These are phyloP conservation scores for Aphaenogaster ashmeadi DNA, from an alignment of 1,140 invertebrate genomes.

Conservation along the genomic window DNA sequence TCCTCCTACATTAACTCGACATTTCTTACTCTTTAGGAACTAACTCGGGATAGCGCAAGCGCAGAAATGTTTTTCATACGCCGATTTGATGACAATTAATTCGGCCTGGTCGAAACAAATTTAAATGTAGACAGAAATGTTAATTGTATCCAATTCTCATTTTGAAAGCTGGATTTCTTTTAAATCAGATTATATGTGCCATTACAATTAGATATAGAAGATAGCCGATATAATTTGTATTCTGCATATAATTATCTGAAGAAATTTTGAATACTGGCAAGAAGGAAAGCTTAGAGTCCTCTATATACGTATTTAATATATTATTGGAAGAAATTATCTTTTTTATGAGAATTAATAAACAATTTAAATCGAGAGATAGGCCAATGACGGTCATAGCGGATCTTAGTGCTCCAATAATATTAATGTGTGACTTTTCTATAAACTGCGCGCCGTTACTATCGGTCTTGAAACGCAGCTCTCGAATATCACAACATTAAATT, in stretches of 20 bases:
- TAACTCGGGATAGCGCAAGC: conserved; percentile 6
- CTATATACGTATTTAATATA: neutral
- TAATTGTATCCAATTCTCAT: neutral
- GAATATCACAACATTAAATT: too few species aligned
- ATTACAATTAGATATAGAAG: neutral
- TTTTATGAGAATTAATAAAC: neutral
- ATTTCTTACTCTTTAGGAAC: conserved; percentile 42
- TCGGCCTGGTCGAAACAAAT: neutral
- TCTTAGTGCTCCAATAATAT: too few species aligned
- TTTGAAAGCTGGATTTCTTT: neutral
- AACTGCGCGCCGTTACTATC: too few species aligned
- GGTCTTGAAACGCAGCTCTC: too few species aligned
- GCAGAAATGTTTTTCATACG: neutral
- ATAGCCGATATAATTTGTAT: neutral
- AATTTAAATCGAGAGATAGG: too few species aligned
- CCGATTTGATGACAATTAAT: conserved; percentile 41
- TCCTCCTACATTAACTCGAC: conserved; percentile 43
- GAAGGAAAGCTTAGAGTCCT: neutral
- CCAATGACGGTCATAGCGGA: too few species aligned
- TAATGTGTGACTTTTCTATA: too few species aligned
- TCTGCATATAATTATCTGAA: neutral
- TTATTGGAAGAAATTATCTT: neutral
- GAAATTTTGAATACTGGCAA: neutral
- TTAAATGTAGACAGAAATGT: neutral
- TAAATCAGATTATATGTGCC: too few species aligned